Evolutionary conservation across 2,113 vertebrate genomes (phyloP), one percentile per base, ranked within the genome.

Genomic region (Eretmochelys imbricata): DNA sequence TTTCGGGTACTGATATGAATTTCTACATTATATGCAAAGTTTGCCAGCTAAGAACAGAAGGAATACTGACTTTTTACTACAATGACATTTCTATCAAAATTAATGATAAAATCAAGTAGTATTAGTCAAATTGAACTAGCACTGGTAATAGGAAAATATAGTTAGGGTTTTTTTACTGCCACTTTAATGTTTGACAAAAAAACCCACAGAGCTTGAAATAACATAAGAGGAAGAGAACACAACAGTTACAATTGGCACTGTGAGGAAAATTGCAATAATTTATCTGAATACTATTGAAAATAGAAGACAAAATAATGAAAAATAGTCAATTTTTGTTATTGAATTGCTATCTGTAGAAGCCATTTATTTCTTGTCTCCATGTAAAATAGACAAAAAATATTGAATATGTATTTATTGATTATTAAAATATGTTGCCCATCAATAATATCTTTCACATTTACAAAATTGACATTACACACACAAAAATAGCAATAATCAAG

Each of bases 21-120:
- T 96, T 96, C 85, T 91, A 22, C 91, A 75, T 87, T 95, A 93
- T 76, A 79, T 38, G 87, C 91, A 97, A 96, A 97, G 78, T 97
- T 96, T 97, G 96, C 96, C 94, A 97, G 96, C 90, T 94, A 96
- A 82, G 91, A 96, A 97, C 97, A 97, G 96, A 97, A 97, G 96
- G 96, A 97, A 72, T 95, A 95, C 88, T 97, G 96, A 95, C 95
- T 97, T 97, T 91, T 93, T 90, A 95, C 85, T 96, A 82, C 94
- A 96, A 95, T 97, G 95, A 96, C 94, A 96, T 97, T 97, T 97
- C 89, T 95, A 89, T 96, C 91, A 97, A 94, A 57, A 96, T 97
- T 96, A 97, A 96, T 96, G 96, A 96, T 91, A 95, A 96, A 93
- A 86, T 96, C 59, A 90, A 89, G 84, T 91, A 96, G 85, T 91